Evolutionary conservation across 2,113 vertebrate species (phyloP), one percentile per base, ranked within the genome.

Genomic region (Phalacrocorax pelagicus): DNA sequence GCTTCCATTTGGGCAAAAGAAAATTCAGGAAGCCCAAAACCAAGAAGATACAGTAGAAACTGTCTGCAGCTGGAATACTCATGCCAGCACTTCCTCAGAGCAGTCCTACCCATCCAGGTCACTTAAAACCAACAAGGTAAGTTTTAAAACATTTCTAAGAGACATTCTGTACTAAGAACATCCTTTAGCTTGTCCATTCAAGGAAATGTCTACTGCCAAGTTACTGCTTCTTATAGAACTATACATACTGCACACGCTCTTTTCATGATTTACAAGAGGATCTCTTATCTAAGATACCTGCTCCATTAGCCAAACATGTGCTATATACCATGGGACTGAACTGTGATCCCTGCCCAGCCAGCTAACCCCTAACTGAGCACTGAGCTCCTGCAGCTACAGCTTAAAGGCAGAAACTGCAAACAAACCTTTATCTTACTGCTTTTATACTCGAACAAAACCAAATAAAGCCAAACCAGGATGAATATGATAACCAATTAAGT

Each of bases 291-390:
- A 40, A 77, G 74, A 81, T 46, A 69, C 29, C 34, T 81, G 5
- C 42, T 49, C 82, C 86, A 75, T 69, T 22, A 91, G 66, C 65
- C 70, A 79, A 65, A 79, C 91, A 95, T 46, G 74, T 96, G 97
- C 94, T 81, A 21, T 57, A 94, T 57, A 94, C 98, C 98, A 98
- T 93, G 96, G 96, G 98, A 98, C 96, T 93, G 86, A 95, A 95
- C 96, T 95, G 95, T 97, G 97, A 98, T 61, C 89, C 32, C 86
- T 94, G 96, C 89, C 89, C 94, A 94, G 65, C 86, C 86, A 94
- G 1, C 86, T 82, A 67, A 75, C 61, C 92, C 80, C 5, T 21
- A 22, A 34, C 52, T 32, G 24, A n/a, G 78, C 62, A 74, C 77
- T 12, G 14, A 23, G 36, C 38, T 94, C 47, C 82, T 38, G 69